phyloP scores from a whole-genome alignment of 1,140 invertebrate genomes.

The Pseudomyrmex flavicornis region DNA sequence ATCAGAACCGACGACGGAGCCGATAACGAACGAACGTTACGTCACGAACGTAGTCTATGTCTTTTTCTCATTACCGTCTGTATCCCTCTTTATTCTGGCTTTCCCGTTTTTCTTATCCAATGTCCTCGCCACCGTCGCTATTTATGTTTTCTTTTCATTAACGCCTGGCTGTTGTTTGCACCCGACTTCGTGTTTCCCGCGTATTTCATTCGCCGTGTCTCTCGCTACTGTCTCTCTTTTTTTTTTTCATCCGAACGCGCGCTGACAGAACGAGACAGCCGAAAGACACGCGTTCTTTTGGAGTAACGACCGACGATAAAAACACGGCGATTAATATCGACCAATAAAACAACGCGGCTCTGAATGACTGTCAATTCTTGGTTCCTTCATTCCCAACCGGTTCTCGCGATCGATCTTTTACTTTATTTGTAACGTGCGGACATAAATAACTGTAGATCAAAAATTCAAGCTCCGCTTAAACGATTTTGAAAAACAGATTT shows the following conservation, averaged over 20 bases:
- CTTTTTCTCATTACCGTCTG: slow-evolving; percentile 77
- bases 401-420: slow-evolving; percentile 10
- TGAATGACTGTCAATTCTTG: slow-evolving; percentile 40
- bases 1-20: slow-evolving; percentile 50
- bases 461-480: background rate
- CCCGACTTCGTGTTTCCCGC: slow-evolving; percentile 9
- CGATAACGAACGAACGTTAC: slow-evolving; percentile 38
- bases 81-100: slow-evolving; percentile 27
- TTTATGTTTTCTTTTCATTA: slow-evolving; percentile 80
- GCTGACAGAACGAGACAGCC: background rate
- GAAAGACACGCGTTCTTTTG: slow-evolving; percentile 5
- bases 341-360: background rate
- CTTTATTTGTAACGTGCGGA: background rate
- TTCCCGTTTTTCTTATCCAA: slow-evolving; percentile 66
- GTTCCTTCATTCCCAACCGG: slow-evolving; percentile 6
- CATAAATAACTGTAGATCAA: background rate
- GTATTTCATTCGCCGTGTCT: slow-evolving; percentile 25
- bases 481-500: background rate
- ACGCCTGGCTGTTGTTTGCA: slow-evolving; percentile 14
- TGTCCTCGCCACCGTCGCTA: slow-evolving; percentile 60
- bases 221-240: slow-evolving; percentile 13
- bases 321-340: slow-evolving; percentile 17
- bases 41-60: slow-evolving; percentile 56
- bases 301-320: slow-evolving; percentile 35
- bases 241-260: background rate